Evolutionary conservation across 1,140 invertebrate genomes (phyloP).

Genomic region (Eciton burchellii): DNA sequence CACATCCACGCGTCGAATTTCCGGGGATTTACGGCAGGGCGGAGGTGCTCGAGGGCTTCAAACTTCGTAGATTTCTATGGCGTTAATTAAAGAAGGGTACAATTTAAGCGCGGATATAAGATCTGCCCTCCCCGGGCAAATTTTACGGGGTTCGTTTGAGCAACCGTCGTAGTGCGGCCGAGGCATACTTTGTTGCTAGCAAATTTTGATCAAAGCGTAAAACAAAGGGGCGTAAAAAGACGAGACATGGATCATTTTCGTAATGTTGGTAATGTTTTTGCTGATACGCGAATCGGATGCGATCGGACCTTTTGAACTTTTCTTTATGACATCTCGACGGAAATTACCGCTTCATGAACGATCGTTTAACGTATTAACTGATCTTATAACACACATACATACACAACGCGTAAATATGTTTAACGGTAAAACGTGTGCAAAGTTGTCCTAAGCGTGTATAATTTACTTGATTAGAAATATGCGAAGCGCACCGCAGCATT

Average conservation of each 20-base stretch:
- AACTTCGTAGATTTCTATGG: not conserved
- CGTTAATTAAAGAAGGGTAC: slow-evolving; percentile 4
- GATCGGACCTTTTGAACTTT: not conserved
- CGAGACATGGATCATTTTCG: not conserved
- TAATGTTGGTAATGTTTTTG: not conserved
- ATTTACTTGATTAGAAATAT: not conserved
- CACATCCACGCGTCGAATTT: slow-evolving; percentile 1
- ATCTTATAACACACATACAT: not conserved
- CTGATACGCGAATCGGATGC: too few species aligned
- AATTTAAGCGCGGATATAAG: slow-evolving; percentile 15
- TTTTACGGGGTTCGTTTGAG: not conserved
- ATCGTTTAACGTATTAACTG: not conserved
- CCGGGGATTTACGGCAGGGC: not conserved
- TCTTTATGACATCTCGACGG: not conserved
- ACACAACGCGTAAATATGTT: not conserved
- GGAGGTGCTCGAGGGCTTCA: not conserved
- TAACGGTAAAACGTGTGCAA: not conserved
- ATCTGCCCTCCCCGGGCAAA: not conserved
- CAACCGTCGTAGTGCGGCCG: not conserved
- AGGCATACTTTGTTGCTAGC: not conserved
- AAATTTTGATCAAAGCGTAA: slow-evolving; percentile 36
- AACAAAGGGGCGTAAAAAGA: too few species aligned
- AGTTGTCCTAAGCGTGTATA: not conserved
- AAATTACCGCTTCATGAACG: slow-evolving; percentile 4
- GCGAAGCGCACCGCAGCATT: not conserved